Evolutionary conservation across 1,140 invertebrate species (phyloP), one percentile per base, ranked within the genome.

Genomic region (Polypedilum vanderplanki): DNA sequence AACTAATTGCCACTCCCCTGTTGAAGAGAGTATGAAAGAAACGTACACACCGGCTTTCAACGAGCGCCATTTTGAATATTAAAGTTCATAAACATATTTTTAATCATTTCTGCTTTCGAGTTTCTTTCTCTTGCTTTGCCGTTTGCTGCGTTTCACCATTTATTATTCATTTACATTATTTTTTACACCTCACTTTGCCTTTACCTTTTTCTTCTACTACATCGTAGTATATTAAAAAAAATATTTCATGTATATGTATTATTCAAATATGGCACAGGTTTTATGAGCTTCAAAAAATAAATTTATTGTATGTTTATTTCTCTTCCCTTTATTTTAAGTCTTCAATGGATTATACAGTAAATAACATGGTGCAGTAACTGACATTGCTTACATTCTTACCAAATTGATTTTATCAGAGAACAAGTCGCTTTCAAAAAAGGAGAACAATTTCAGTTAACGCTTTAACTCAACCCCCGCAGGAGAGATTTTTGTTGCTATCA

Each of bases 1-100:
- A n/a, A 57, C 17, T 70, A 70, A 70, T 70, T 70, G 65, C 65
- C 65, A 70, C 65, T 70, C 65, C 65, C 65, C 65, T 57, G 46
- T 17, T 15, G 10, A 57, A 9, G 10, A 57, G 46, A 57, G n/a
- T n/a, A n/a, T 67, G 18, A 70, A 20, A 70, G 10, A 70, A 70
- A 18, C 18, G 7, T 70, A 70, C 18, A 70, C 65, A 70, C 65
- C 65, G 65, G 17, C 20, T 18, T 22, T 18, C 5, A 1, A 57
- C 12, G n/a, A 57, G 17, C 65, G 65, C 65, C 65, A 70, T 70
- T 70, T 70, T 70, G 65, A 70, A 70, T 70, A 70, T 70, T 22
- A 70, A 70, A 70, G 5, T 57, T 70, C 17, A 67, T 67, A 67
- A 67, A 67, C 65, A 70, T 70, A 70, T 70, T 70, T 33, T 70